Percentiles rank a stretch among this genome's conserved stretches.
phyloP scores from a whole-genome alignment of 2,888 invertebrate species.

The Dasypogon diadema region DNA sequence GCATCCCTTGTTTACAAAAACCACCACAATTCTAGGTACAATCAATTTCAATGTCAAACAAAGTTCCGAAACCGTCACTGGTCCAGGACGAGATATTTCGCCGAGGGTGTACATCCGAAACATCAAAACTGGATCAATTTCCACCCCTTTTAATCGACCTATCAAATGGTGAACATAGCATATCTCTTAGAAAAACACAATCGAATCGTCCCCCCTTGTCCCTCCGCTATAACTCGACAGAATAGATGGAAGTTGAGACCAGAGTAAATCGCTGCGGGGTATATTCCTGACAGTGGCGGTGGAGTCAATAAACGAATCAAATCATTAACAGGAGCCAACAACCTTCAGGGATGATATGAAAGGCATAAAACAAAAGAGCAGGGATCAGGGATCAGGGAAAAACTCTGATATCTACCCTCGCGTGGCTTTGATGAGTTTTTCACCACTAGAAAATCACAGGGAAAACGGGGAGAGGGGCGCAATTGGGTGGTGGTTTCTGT shows the following conservation, averaged over 20 bases:
- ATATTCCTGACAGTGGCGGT: conserved; percentile 30
- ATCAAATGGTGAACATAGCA: conserved; percentile 4
- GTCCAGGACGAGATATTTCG: not conserved
- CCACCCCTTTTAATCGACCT: conserved; percentile 43
- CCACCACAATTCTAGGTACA: not conserved
- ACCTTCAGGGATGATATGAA: conserved; percentile 5
- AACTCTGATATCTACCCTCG: not conserved
- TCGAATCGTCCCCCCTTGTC: conserved; percentile 10
- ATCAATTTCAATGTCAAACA: conserved; percentile 25
- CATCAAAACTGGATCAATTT: conserved; percentile 25
- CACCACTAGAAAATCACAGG: conserved; percentile 41
- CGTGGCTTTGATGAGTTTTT: conserved; percentile 41
- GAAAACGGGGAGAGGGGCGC: not conserved
- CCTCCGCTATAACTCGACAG: not conserved
- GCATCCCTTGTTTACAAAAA: not conserved
- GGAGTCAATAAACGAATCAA: conserved; percentile 48
- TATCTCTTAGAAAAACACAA: not conserved
- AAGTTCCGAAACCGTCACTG: not conserved
- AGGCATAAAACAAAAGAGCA: conserved; percentile 36
- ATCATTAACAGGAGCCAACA: conserved; percentile 43
- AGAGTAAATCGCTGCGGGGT: conserved; percentile 27
- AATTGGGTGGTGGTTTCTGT: no score
- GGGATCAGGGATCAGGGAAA: not conserved
- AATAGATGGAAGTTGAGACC: conserved; percentile 14
- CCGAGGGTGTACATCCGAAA: not conserved